These are phyloP conservation scores for Parapsyche elsis DNA, from an alignment of 1,140 invertebrate genomes.

Conservation along the genomic window DNA sequence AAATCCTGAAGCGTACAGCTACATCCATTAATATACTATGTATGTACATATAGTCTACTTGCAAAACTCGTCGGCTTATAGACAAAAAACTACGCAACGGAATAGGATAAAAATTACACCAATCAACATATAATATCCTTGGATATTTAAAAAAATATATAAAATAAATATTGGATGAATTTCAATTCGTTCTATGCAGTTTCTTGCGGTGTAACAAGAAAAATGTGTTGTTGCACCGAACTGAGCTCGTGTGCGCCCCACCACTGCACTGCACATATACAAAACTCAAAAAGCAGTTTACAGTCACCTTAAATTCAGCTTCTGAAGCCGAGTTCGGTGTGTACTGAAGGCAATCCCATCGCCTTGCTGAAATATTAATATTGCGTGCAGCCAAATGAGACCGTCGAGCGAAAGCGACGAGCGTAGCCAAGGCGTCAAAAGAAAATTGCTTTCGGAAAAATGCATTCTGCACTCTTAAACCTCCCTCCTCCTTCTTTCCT, in stretches of 20 bases:
- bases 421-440: slow-evolving; percentile 1
- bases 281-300: not conserved
- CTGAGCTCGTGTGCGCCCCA: not conserved
- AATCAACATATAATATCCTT: no score
- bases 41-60: no score
- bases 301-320: slow-evolving; percentile 12
- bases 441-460: slow-evolving; percentile 27
- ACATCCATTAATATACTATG: no score
- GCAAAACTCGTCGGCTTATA: no score
- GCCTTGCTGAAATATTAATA: slow-evolving; percentile 22
- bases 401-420: not conserved
- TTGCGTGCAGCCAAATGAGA: slow-evolving; percentile 31
- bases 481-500: not conserved
- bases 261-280: not conserved
- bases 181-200: no score
- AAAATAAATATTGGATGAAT: no score
- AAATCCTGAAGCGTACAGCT: no score
- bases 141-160: no score
- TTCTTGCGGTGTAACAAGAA: not conserved
- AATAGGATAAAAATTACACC: no score
- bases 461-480: slow-evolving; percentile 30
- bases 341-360: slow-evolving; percentile 24
- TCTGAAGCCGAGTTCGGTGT: not conserved
- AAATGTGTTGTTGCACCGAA: not conserved
- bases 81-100: no score